These are phyloP conservation scores for Megaceryle torquata DNA, from an alignment of 2,113 vertebrate species.

Conservation along the genomic window DNA sequence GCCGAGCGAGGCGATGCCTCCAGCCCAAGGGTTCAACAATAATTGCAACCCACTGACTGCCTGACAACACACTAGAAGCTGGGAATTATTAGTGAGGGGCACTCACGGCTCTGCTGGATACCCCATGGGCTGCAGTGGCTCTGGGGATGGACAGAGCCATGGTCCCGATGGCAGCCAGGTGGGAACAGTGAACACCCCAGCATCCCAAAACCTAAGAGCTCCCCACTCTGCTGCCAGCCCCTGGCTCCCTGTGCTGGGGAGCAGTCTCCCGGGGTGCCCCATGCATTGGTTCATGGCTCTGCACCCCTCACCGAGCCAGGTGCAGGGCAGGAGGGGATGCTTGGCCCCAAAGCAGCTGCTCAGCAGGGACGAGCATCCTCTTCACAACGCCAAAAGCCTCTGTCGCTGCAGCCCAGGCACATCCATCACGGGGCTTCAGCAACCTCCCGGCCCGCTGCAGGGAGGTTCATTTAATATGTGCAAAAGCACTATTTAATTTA, in stretches of 20 bases:
- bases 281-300: rapidly evolving
- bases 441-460: background rate
- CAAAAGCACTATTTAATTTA: background rate
- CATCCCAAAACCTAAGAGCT: background rate
- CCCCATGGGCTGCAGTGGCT: background rate
- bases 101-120: rapidly evolving
- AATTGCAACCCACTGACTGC: background rate
- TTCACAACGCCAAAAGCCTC: background rate
- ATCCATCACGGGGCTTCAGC: rapidly evolving
- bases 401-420: background rate
- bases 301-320: rapidly evolving
- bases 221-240: too few relatives aligned
- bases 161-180: rapidly evolving
- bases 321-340: rapidly evolving
- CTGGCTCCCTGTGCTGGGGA: rapidly evolving
- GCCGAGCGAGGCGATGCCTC: background rate
- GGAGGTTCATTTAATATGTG: background rate
- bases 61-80: background rate
- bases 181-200: rapidly evolving
- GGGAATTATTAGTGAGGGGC: background rate
- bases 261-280: background rate
- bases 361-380: rapidly evolving
- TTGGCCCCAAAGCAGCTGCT: background rate
- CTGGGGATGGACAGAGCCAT: rapidly evolving
- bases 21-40: background rate